A percentile compares a stretch with the other conserved stretches of the same genome.
These are phyloP conservation scores for Beris chalybata DNA, from an alignment of 2,888 invertebrate genomes.

Conservation along the genomic window DNA sequence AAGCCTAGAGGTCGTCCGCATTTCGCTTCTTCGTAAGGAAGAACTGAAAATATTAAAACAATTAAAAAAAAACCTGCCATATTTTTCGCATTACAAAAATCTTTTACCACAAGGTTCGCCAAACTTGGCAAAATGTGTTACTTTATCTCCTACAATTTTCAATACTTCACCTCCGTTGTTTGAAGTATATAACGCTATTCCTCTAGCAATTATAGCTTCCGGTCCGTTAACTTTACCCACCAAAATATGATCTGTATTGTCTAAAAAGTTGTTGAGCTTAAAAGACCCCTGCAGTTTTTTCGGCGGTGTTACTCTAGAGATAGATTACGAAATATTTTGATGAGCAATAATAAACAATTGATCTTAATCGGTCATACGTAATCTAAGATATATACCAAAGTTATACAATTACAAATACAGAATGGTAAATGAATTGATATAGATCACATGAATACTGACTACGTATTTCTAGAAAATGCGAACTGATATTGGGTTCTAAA, in stretches of 20 bases:
- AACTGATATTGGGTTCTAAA: no score
- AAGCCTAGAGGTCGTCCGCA: slow-evolving; percentile 93
- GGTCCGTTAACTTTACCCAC: slow-evolving; percentile 74
- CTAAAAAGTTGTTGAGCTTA: slow-evolving; percentile 65
- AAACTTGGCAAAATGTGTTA: slow-evolving; percentile 72
- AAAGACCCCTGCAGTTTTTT: slow-evolving; percentile 63
- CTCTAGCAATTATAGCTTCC: slow-evolving; percentile 71
- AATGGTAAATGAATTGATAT: no score
- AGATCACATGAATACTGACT: no score
- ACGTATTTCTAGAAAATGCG: no score
- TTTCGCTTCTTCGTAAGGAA: slow-evolving; percentile 71
- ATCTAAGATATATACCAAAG: no score
- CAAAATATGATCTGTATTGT: slow-evolving; percentile 70
- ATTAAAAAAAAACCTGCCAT: neutral
- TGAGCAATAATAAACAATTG: neutral
- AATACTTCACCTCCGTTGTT: slow-evolving; percentile 79
- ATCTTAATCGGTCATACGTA: no score
- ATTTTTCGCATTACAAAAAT: neutral
- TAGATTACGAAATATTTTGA: neutral
- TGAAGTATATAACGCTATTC: slow-evolving; percentile 76
- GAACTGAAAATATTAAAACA: slow-evolving; percentile 58
- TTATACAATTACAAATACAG: no score
- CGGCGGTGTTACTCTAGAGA: slow-evolving; percentile 57
- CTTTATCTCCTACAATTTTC: slow-evolving; percentile 69
- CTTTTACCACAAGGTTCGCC: slow-evolving; percentile 73